phyloP scores from a whole-genome alignment of 2,888 invertebrate species.

The Metalampra italica region DNA sequence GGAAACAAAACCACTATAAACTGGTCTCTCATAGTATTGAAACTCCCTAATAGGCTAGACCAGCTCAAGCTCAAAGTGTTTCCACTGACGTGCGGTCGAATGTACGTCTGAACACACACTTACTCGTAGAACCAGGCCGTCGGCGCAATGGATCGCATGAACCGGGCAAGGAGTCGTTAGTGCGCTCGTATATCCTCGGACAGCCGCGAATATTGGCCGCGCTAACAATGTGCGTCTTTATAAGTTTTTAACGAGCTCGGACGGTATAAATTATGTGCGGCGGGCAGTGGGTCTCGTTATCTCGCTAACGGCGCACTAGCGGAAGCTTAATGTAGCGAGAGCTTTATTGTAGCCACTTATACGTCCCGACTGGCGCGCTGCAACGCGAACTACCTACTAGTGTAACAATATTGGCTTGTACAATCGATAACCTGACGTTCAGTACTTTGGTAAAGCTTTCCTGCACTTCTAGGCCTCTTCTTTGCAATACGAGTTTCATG shows the following conservation, averaged over 20 bases:
- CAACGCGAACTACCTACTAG: conserved; percentile 8
- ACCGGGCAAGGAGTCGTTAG: conserved; percentile 58
- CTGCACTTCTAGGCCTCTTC: not conserved
- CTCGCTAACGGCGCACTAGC: conserved; percentile 74
- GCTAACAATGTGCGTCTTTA: conserved; percentile 79
- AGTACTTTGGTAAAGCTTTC: not conserved
- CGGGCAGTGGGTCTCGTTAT: conserved; percentile 76
- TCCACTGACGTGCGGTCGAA: no score
- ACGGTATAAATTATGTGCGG: conserved; percentile 77
- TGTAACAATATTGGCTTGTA: conserved; percentile 8
- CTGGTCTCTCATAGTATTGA: no score
- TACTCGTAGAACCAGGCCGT: conserved; percentile 36
- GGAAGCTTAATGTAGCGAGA: conserved; percentile 76
- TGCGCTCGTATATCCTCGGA: conserved; percentile 63
- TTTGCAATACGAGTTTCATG: no score
- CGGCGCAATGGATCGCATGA: conserved; percentile 44
- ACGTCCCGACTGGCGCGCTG: conserved; percentile 27
- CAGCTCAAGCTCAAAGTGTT: no score
- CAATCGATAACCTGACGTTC: not conserved
- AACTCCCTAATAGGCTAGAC: no score
- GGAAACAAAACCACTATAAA: no score
- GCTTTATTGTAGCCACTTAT: conserved; percentile 78
- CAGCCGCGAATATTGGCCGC: conserved; percentile 74
- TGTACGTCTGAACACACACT: conserved; percentile 9
- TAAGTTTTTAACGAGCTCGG: conserved; percentile 79